Base-by-base conservation (phyloP, 1,140 invertebrate species). In the Muscidifurax raptorellus region DNA sequence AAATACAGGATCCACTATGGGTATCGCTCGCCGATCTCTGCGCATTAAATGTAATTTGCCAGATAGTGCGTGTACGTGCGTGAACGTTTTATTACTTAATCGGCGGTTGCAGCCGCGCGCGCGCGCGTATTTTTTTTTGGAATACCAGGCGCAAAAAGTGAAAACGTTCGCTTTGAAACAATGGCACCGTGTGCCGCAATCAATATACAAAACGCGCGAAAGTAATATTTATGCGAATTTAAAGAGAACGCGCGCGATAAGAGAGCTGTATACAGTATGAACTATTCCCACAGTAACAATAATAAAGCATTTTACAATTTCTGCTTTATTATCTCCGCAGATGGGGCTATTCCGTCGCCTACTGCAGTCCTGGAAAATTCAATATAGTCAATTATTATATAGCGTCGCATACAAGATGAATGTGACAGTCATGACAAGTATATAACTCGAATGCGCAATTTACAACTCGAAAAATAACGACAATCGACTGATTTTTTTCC, bases 381-480 rank as follows among this genome's bases (percentile, higher is more conserved):
- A n/a, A n/a, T n/a, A n/a, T n/a, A n/a, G n/a, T n/a, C n/a, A n/a
- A n/a, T n/a, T n/a, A n/a, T n/a, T n/a, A n/a, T n/a, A n/a, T 47
- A 47, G 15, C 44, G 44, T 7, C 44, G 44, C 44, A 10, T 10
- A 40, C 40, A 30, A 66, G 59, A 79, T 40, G 25, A 40, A 66
- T 79, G 30, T 66, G 28, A 67, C 32, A 67, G 13, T 7, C 27
- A 67, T 4, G 59, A 66, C 59, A 30, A 78, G 64, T 59, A 28
- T 13, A 12, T 47, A 52, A 13, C 27, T 40, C 30, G 36, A 6
- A n/a, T 25, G 4, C 18, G 52, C 36, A 44, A 80, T 80, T 47
- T 67, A 79, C n/a, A 15, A 30, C 40, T 28, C 47, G 69, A 18
- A 32, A 72, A 80, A 52, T 80, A 71, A 64, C 25, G 79, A 80